A percentile compares a stretch with the other conserved stretches of the same genome.
Evolutionary conservation across 2,113 vertebrate species (phyloP).

Genomic region (Eulemur macaco): DNA sequence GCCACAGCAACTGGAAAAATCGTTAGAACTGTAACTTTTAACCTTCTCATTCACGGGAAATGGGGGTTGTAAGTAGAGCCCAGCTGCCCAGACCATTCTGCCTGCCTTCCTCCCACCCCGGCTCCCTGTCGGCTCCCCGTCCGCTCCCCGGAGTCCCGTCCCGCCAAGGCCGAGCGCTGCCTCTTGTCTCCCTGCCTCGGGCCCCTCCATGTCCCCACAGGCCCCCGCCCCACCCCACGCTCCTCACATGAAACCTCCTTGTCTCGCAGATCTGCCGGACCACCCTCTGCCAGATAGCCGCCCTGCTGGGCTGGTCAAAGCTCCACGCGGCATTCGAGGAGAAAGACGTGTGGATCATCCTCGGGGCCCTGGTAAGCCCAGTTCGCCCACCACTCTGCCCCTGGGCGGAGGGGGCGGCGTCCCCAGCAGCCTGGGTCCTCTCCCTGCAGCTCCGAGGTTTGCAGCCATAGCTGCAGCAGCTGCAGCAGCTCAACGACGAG

Average conservation of each 20-base stretch:
- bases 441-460: not conserved
- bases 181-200: not conserved
- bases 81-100: too few species aligned
- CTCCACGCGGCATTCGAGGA: not conserved
- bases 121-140: too few species aligned
- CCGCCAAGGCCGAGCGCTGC: not conserved
- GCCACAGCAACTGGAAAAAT: not conserved
- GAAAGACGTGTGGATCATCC: constrained; percentile 46
- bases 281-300: not conserved
- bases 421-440: accelerated
- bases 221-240: too few species aligned
- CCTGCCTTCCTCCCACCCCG: not conserved
- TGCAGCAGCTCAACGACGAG: not conserved
- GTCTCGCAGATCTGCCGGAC: constrained; percentile 36
- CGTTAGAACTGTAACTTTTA: accelerated
- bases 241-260: not conserved
- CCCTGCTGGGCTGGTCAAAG: constrained; percentile 49
- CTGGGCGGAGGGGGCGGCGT: accelerated
- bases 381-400: accelerated
- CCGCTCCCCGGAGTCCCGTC: not conserved
- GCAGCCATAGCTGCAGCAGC: too few species aligned
- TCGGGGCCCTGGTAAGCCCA: constrained; percentile 54
- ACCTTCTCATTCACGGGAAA: not conserved
- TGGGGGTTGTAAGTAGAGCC: not conserved
- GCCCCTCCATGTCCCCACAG: accelerated